Evolutionary conservation across 2,888 invertebrate species (phyloP).

Genomic region (Gisinianus flammeolus): DNA sequence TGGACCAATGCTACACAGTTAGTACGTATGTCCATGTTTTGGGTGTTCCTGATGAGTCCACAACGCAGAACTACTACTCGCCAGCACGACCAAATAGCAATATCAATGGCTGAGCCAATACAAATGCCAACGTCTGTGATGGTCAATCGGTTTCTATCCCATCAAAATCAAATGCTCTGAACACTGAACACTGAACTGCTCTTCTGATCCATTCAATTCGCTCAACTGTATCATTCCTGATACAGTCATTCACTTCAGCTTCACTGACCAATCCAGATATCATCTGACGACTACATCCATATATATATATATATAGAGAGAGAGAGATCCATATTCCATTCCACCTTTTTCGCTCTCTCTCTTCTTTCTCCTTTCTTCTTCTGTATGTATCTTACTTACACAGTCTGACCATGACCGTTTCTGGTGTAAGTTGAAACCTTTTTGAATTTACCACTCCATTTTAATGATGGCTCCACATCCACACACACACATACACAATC

Average conservation of each 20-base stretch:
- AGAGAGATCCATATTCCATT: neutral
- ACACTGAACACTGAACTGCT: constrained; percentile 28
- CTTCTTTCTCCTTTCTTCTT: neutral
- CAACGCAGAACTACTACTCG: too few species aligned
- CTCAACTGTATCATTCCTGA: constrained; percentile 51
- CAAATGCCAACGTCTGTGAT: neutral
- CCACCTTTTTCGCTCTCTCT: neutral
- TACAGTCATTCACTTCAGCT: constrained; percentile 52
- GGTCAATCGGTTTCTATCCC: constrained; percentile 14
- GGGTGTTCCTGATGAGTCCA: too few species aligned
- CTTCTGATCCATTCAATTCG: constrained; percentile 43
- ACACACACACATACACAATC: neutral
- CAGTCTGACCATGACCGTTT: too few species aligned
- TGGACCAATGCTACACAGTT: too few species aligned
- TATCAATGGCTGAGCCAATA: too few species aligned
- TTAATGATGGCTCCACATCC: neutral
- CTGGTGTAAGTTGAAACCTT: neutral
- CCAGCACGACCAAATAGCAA: too few species aligned
- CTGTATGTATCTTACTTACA: neutral
- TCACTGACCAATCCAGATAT: constrained; percentile 32
- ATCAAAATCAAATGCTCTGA: constrained; percentile 42
- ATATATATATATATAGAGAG: neutral
- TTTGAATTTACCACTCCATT: neutral
- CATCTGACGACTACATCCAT: neutral
- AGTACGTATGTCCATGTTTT: too few species aligned